phyloP scores from a whole-genome alignment of 2,797 vertebrate genomes.

The Takifugu rubripes region DNA sequence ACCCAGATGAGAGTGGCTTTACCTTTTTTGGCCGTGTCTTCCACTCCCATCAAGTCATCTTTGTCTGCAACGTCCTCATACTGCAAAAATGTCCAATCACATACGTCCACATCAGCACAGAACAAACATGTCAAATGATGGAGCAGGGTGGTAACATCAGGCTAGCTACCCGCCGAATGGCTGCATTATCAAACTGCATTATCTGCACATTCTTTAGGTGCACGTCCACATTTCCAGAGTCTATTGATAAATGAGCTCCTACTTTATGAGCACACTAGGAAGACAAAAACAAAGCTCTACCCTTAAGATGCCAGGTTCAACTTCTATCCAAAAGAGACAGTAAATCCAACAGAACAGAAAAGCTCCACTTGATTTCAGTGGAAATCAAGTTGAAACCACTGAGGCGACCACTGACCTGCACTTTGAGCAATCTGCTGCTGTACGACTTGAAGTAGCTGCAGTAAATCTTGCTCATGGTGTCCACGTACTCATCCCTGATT shows the following conservation, averaged over 20 bases:
- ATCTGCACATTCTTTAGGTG: no score
- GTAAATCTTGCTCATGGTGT: slow-evolving; percentile 93
- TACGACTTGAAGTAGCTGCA: slow-evolving; percentile 93
- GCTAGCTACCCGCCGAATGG: no score
- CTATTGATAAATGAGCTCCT: no score
- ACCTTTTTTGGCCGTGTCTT: slow-evolving; percentile 94
- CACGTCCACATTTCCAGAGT: no score
- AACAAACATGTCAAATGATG: no score
- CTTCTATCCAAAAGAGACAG: neutral
- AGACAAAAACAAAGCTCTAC: no score
- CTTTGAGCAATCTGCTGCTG: slow-evolving; percentile 87
- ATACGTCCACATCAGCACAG: no score
- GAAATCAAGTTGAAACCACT: neutral
- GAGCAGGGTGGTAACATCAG: no score
- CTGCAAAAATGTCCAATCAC: slow-evolving; percentile 53
- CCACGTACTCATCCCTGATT: slow-evolving; percentile 89
- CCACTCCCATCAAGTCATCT: slow-evolving; percentile 92
- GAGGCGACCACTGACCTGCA: slow-evolving; percentile 78
- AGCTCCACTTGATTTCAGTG: no score
- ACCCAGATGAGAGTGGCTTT: slow-evolving; percentile 67
- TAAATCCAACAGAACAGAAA: no score
- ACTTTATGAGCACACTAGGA: no score
- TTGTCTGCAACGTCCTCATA: slow-evolving; percentile 95
- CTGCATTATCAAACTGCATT: no score
- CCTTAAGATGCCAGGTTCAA: neutral